These are phyloP conservation scores for Plutomurus gul DNA, from an alignment of 1,140 invertebrate genomes.

Conservation along the genomic window DNA sequence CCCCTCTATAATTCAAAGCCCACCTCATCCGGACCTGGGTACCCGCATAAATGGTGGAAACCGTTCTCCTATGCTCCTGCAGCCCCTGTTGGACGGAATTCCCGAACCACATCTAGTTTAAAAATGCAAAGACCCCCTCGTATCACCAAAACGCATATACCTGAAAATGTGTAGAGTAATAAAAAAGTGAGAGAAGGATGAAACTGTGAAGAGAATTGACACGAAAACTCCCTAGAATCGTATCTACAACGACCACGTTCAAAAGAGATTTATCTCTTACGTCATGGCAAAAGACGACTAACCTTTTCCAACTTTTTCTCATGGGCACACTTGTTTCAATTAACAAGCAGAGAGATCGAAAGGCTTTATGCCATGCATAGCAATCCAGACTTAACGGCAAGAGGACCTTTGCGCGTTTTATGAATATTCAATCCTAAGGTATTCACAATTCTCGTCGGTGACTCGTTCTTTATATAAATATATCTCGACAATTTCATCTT, in stretches of 20 bases:
- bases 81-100: neutral
- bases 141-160: conserved; percentile 44
- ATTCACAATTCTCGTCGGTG: too few relatives aligned
- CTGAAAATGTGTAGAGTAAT: conserved; percentile 47
- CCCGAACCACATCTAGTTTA: conserved; percentile 28
- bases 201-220: neutral
- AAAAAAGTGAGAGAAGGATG: neutral
- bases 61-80: conserved; percentile 48
- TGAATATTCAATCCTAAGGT: too few relatives aligned
- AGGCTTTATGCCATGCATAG: too few relatives aligned
- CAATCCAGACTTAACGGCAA: too few relatives aligned
- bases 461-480: too few relatives aligned
- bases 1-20: neutral
- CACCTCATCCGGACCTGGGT: neutral
- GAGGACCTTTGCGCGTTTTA: too few relatives aligned
- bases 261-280: neutral
- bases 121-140: conserved; percentile 24
- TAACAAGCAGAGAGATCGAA: too few relatives aligned
- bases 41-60: conserved; percentile 50
- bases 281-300: neutral
- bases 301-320: neutral
- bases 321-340: neutral
- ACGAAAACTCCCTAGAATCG: neutral
- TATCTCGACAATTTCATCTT: too few relatives aligned
- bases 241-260: neutral